phyloP scores from a whole-genome alignment of 1,140 invertebrate genomes.

The Cylas formicarius region DNA sequence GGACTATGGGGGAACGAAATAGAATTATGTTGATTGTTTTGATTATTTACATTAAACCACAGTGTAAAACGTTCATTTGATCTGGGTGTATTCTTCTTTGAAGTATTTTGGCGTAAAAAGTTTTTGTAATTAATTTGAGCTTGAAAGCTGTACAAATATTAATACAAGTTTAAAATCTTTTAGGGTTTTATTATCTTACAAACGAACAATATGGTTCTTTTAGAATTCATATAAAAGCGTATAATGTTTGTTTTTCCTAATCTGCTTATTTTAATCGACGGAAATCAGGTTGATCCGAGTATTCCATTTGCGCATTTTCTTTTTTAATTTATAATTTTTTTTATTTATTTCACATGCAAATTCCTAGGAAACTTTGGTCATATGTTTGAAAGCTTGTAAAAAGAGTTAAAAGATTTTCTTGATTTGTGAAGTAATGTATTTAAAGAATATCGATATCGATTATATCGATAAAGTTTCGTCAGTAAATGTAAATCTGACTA shows the following conservation, averaged over 20 bases:
- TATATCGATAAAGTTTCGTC: no score
- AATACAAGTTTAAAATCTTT: background rate
- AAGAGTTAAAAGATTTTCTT: no score
- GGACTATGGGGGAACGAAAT: no score
- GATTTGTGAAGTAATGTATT: no score
- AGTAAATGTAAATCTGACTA: no score
- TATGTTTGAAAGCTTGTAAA: no score
- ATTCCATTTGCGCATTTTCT: slow-evolving; percentile 5
- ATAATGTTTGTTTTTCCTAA: slow-evolving; percentile 2
- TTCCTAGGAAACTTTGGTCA: no score
- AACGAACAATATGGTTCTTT: slow-evolving; percentile 3
- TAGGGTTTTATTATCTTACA: slow-evolving; percentile 4
- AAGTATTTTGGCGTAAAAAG: slow-evolving; percentile 6
- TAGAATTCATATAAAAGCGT: background rate
- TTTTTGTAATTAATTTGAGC: slow-evolving; percentile 10
- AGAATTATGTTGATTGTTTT: no score
- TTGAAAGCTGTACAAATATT: slow-evolving; percentile 6
- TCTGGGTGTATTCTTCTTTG: background rate
- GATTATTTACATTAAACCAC: no score
- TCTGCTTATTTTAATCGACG: background rate
- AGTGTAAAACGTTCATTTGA: no score
- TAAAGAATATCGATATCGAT: no score
- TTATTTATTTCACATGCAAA: no score
- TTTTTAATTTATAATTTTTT: slow-evolving; percentile 7
- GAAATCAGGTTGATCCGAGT: slow-evolving; percentile 2